Evolutionary conservation across 2,113 vertebrate species (phyloP).

Genomic region (Microtus pennsylvanicus): DNA sequence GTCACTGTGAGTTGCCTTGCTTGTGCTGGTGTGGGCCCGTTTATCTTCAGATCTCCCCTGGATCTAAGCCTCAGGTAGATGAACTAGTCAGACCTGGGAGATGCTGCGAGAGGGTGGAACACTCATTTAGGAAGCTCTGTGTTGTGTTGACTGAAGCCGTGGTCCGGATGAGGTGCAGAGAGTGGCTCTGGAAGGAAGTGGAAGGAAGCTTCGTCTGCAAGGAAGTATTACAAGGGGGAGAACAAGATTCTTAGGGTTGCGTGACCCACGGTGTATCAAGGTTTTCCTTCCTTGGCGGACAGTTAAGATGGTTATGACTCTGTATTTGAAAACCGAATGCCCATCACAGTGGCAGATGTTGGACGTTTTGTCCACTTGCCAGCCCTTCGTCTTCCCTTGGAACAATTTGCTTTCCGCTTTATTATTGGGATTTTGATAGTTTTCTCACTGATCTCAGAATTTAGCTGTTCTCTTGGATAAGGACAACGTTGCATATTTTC

Average conservation of each 20-base stretch:
- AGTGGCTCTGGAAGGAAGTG: rapidly evolving
- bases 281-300: conserved; percentile 34
- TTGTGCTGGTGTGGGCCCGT: background rate
- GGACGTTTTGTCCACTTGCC: background rate
- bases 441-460: background rate
- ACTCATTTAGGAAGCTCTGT: background rate
- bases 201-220: background rate
- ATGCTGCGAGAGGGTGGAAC: background rate
- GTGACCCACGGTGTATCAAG: background rate
- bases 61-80: background rate
- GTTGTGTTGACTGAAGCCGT: background rate
- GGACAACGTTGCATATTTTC: background rate
- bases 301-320: background rate
- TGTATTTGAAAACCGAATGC: background rate
- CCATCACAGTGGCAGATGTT: background rate
- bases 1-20: background rate
- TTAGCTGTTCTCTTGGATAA: background rate
- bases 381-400: background rate
- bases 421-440: background rate
- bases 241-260: background rate
- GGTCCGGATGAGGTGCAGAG: background rate
- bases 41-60: background rate
- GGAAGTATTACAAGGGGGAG: background rate
- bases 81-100: background rate
- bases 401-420: background rate